phyloP scores from a whole-genome alignment of 2,797 vertebrate species.

The Alca torda region DNA sequence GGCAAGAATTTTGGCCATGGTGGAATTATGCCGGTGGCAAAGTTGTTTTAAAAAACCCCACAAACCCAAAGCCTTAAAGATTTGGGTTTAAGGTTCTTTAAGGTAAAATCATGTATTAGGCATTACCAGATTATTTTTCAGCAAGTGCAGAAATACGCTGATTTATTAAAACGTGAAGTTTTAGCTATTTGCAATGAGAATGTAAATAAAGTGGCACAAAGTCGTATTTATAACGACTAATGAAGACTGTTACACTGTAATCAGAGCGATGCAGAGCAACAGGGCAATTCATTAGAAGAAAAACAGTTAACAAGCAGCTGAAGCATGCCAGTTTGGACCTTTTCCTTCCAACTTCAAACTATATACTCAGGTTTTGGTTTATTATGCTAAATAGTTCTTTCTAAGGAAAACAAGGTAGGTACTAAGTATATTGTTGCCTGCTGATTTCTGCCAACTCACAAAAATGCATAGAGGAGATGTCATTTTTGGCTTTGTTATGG shows the following conservation, averaged over 20 bases:
- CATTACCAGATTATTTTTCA: conserved; percentile 63
- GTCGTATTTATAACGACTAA: conserved; percentile 80
- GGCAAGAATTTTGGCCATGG: conserved; percentile 57
- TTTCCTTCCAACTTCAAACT: conserved; percentile 56
- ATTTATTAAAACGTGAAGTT: conserved; percentile 66
- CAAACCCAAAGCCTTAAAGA: neutral
- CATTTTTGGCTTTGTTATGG: conserved; percentile 52
- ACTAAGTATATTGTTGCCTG: conserved; percentile 9
- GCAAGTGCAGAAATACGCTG: conserved; percentile 60
- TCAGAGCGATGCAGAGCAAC: conserved; percentile 78
- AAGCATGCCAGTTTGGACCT: conserved; percentile 56
- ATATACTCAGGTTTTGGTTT: conserved; percentile 37
- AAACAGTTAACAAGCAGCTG: conserved; percentile 71
- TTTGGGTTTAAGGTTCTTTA: conserved; percentile 25
- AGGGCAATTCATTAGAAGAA: conserved; percentile 78
- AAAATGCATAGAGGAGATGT: conserved; percentile 13
- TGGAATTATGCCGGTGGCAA: conserved; percentile 45
- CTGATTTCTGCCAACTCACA: conserved; percentile 52
- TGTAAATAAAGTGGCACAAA: conserved; percentile 78
- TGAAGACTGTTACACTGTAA: conserved; percentile 80
- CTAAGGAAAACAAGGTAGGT: conserved; percentile 33
- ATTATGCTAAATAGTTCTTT: conserved; percentile 61
- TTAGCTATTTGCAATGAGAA: conserved; percentile 76
- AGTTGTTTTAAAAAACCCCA: conserved; percentile 23
- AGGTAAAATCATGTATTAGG: conserved; percentile 39